phyloP scores from a whole-genome alignment of 2,888 invertebrate genomes.

The Netelia inedita region DNA sequence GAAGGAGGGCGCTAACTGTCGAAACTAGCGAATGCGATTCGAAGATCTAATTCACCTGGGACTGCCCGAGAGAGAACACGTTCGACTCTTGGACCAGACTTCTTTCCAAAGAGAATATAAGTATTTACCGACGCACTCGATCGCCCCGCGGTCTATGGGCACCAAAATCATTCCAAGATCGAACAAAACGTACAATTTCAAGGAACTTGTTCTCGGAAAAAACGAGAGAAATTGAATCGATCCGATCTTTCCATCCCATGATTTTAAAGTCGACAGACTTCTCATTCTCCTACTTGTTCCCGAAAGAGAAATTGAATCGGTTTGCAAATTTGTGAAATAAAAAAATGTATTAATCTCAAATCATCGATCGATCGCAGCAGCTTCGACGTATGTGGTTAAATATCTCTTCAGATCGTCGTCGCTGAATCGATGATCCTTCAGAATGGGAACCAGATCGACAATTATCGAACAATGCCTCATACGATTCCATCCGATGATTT shows the following conservation, averaged over 20 bases:
- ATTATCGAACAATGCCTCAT: constrained; percentile 77
- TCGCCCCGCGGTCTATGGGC: too few species aligned
- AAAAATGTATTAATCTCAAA: too few species aligned
- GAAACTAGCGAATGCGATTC: constrained; percentile 49
- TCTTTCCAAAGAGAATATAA: neutral
- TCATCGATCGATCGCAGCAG: neutral
- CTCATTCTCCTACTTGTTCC: too few species aligned
- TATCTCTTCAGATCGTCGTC: constrained; percentile 37
- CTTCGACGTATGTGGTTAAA: constrained; percentile 41
- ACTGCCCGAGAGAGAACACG: constrained; percentile 2
- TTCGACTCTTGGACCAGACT: neutral
- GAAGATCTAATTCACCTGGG: constrained; percentile 35
- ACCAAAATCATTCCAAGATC: neutral
- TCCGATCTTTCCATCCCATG: too few species aligned
- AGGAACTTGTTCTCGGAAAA: too few species aligned
- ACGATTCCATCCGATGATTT: constrained; percentile 79
- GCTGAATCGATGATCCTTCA: constrained; percentile 54
- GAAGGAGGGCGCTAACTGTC: constrained; percentile 27
- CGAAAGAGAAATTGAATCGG: too few species aligned
- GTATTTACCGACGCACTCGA: neutral
- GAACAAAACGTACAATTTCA: neutral
- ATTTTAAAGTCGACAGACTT: too few species aligned
- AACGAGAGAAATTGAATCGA: too few species aligned
- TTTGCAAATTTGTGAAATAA: too few species aligned
- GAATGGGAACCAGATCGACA: constrained; percentile 77